Conservation (phyloP, 2,888 invertebrate genomes). For the Acanthococcus lagerstroemiae region DNA sequence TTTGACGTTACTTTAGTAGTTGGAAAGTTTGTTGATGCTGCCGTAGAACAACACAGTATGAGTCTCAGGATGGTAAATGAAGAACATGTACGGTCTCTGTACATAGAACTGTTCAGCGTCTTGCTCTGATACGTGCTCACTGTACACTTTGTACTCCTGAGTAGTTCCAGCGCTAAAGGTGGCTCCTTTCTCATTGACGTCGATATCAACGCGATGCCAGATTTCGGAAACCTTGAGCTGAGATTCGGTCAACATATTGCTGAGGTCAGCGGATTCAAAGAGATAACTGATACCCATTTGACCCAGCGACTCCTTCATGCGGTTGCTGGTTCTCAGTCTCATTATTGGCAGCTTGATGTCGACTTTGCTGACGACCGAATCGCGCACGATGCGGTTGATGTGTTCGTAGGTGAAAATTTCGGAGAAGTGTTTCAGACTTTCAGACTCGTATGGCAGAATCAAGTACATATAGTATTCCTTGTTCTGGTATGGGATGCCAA, state of each 20-base stretch:
- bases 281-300: conserved; percentile 1
- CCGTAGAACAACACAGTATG: conserved; percentile 45
- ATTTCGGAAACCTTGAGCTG: not conserved
- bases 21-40: conserved; percentile 32
- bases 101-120: conserved; percentile 39
- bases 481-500: conserved; percentile 63
- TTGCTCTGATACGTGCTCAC: not conserved
- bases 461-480: conserved; percentile 53
- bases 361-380: not conserved
- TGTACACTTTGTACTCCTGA: conserved; percentile 7
- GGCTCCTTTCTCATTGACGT: not conserved
- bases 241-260: conserved; percentile 2
- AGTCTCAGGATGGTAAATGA: conserved; percentile 44
- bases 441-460: conserved; percentile 50
- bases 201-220: not conserved
- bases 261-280: conserved; percentile 6
- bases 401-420: conserved; percentile 30
- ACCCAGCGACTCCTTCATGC: conserved; percentile 3
- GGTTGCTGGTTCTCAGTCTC: not conserved
- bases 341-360: conserved; percentile 10
- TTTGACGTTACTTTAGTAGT: too few species aligned
- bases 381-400: not conserved
- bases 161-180: conserved; percentile 1
- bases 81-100: conserved; percentile 45
- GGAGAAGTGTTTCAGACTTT: conserved; percentile 43